Conservation (phyloP, 2,888 invertebrate species). For the Hipparchia sbordonii region DNA sequence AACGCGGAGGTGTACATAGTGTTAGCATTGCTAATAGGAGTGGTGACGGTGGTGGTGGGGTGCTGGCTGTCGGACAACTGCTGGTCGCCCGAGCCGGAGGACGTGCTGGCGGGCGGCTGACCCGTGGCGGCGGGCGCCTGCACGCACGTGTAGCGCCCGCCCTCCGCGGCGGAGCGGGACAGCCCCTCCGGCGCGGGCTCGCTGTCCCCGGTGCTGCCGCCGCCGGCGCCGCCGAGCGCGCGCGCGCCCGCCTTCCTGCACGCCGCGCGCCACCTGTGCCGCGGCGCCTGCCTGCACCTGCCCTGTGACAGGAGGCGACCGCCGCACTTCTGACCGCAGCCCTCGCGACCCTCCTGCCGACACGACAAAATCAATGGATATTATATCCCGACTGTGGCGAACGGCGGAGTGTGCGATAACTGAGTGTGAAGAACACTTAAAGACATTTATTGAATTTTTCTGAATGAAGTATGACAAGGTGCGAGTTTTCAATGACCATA, state of each 20-base stretch:
- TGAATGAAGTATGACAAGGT: conserved; percentile 60
- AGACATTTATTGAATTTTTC: conserved; percentile 38
- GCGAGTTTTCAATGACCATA: conserved; percentile 66
- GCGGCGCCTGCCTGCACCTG: conserved; percentile 63
- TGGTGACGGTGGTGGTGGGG: conserved; percentile 88
- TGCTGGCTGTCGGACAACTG: conserved; percentile 91
- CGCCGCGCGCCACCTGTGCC: conserved; percentile 69
- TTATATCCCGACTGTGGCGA: conserved; percentile 64
- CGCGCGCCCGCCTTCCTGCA: conserved; percentile 64
- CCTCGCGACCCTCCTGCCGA: conserved; percentile 61
- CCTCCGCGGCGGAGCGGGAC: conserved; percentile 67
- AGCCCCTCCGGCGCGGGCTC: conserved; percentile 65
- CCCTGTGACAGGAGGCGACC: conserved; percentile 59
- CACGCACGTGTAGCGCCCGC: conserved; percentile 82
- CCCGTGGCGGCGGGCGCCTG: conserved; percentile 85
- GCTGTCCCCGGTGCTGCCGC: conserved; percentile 70
- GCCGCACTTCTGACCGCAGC: conserved; percentile 66
- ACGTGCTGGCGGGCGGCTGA: conserved; percentile 86
- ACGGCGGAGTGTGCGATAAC: conserved; percentile 67
- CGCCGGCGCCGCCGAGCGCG: conserved; percentile 56
- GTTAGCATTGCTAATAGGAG: conserved; percentile 87
- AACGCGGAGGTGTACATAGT: conserved; percentile 90
- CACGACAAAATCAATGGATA: conserved; percentile 75
- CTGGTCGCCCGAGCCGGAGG: conserved; percentile 89
- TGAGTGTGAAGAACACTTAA: conserved; percentile 35